Evolutionary conservation across 1,140 invertebrate genomes (phyloP), one percentile per base, ranked within the genome.

Genomic region (Drosophila navojoa): DNA sequence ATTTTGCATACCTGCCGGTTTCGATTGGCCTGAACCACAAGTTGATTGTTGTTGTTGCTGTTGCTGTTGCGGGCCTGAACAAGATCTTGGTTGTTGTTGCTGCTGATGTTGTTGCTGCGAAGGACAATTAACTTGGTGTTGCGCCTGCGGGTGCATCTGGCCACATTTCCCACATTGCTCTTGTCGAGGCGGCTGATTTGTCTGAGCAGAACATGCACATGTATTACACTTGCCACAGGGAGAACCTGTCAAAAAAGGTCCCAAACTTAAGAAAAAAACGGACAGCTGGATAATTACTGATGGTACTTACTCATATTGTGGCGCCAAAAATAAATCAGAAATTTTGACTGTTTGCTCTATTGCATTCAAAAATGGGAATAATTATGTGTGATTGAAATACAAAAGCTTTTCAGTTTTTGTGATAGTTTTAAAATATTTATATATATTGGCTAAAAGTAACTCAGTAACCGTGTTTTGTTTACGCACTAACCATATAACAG

Each of bases 141-240:
- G 49, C 4, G 22, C 25, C n/a, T n/a, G 22, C 13, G 10, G 11
- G 3, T 47, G 45, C 9, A n/a, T 4, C 25, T n/a, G 35, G 2
- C 27, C 27, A 29, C 27, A 29, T 4, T 44, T 13, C 29, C 47
- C 32, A 35, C 32, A 38, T 27, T 15, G 16, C n/a, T 59, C 38
- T 19, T 45, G 42, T 10, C 7, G 59, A 6, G 45, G 7, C 25
- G 11, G 13, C 35, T 42, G 49, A 9, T 50, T 53, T 15, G 16
- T 4, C 9, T 42, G 49, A 22, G n/a, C 38, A 10, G 45, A 7
- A 29, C 82, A 87, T 1, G 82, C 71, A 22, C 82, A 89, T 0
- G 49, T 16, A 22, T 54, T 74, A 55, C 66, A 76, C 49, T 87
- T 86, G 32, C 84, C 81, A 57, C 81, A 87, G 9, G 76, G 70